These are phyloP conservation scores for Chelmon rostratus DNA, from an alignment of 2,797 vertebrate species.

Conservation along the genomic window DNA sequence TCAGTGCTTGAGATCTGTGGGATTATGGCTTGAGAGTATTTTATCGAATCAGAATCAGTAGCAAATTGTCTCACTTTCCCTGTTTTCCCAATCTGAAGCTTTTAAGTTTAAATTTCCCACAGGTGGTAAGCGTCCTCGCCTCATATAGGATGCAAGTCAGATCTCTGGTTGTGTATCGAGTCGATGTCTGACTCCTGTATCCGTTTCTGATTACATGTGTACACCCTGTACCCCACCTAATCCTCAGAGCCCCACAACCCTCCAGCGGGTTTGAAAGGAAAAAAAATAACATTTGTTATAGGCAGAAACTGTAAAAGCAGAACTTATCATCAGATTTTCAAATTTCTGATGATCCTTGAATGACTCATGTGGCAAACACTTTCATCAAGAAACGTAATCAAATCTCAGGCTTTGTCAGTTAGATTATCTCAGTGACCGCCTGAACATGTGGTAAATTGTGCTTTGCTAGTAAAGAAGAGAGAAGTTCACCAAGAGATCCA, in stretches of 20 bases:
- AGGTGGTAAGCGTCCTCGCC: too few species aligned
- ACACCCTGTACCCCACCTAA: too few species aligned
- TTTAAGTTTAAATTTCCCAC: neutral
- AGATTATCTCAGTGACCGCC: neutral
- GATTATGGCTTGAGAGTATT: neutral
- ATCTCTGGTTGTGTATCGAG: neutral
- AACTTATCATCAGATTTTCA: too few species aligned
- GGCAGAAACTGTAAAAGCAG: too few species aligned
- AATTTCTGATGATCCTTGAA: too few species aligned
- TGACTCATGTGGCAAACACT: too few species aligned
- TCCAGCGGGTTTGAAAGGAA: too few species aligned
- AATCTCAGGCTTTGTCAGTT: too few species aligned
- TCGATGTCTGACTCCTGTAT: neutral
- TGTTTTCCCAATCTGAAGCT: neutral
- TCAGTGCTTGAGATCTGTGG: neutral
- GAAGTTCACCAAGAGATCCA: neutral
- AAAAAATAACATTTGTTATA: too few species aligned
- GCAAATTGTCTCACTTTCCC: neutral
- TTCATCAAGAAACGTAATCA: too few species aligned
- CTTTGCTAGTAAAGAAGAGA: neutral
- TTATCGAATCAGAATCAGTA: neutral
- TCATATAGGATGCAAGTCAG: neutral
- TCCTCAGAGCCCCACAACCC: too few species aligned
- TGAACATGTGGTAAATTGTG: neutral
- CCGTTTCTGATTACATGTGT: neutral